These are phyloP conservation scores for Hyles lineata DNA, from an alignment of 2,888 invertebrate genomes.

Conservation along the genomic window DNA sequence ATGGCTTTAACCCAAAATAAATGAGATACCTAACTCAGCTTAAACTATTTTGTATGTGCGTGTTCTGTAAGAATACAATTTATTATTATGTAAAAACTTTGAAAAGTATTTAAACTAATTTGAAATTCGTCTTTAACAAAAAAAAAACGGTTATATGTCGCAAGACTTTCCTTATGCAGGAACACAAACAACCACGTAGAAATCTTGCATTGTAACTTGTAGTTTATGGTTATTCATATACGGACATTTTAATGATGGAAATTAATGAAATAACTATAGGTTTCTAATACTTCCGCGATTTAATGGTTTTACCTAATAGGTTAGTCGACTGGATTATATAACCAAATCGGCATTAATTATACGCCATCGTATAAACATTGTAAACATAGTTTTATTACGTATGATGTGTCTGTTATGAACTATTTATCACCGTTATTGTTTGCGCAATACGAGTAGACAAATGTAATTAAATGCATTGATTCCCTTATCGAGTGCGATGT, in stretches of 20 bases:
- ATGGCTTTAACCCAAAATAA: too few species aligned
- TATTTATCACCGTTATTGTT: slow-evolving; percentile 32
- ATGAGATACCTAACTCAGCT: too few species aligned
- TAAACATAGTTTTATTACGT: slow-evolving; percentile 21
- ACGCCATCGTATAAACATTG: slow-evolving; percentile 4
- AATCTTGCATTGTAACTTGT: neutral
- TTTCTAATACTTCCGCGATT: slow-evolving; percentile 21
- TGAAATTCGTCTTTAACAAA: too few species aligned
- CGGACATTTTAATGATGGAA: slow-evolving; percentile 6
- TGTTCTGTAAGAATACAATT: too few species aligned
- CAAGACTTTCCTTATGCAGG: too few species aligned
- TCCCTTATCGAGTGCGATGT: slow-evolving; percentile 34
- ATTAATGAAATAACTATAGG: slow-evolving; percentile 4
- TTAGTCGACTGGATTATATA: slow-evolving; percentile 3
- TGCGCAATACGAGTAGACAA: slow-evolving; percentile 34
- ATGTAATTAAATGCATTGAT: slow-evolving; percentile 37
- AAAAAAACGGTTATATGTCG: too few species aligned
- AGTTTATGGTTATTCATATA: slow-evolving; percentile 5
- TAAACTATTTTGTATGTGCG: too few species aligned
- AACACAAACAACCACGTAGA: neutral
- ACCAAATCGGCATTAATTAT: slow-evolving; percentile 7
- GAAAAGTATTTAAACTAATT: too few species aligned
- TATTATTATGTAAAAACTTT: too few species aligned
- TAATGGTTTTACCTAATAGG: slow-evolving; percentile 20
- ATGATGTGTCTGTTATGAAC: slow-evolving; percentile 22